Conservation (phyloP, 2,797 vertebrate genomes). For the Acrocephalus scirpaceus region DNA sequence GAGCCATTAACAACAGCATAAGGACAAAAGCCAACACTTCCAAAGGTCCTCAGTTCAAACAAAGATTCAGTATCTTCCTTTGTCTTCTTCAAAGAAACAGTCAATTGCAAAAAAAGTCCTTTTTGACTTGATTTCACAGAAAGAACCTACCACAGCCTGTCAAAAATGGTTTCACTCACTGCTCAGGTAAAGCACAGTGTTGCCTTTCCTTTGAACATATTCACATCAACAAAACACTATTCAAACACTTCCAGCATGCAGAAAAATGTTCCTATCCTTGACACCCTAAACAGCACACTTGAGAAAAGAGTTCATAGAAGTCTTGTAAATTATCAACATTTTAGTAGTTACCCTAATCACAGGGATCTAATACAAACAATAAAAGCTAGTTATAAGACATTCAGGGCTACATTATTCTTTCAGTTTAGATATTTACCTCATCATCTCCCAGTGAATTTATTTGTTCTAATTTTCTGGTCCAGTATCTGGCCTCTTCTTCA, state of each 20-base stretch:
- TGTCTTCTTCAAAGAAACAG: background rate
- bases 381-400: background rate
- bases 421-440: slow-evolving; percentile 79
- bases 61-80: background rate
- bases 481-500: slow-evolving; percentile 95
- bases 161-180: background rate
- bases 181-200: background rate
- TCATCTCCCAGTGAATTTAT: slow-evolving; percentile 88
- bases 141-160: background rate
- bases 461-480: slow-evolving; percentile 91
- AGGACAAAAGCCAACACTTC: background rate
- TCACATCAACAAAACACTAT: background rate
- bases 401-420: background rate
- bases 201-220: background rate
- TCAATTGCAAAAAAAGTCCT: background rate
- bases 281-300: background rate
- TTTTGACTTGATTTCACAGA: background rate
- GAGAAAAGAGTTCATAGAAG: background rate
- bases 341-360: background rate
- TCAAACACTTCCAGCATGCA: background rate
- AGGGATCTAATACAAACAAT: background rate
- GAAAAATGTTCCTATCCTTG: background rate
- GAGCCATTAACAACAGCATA: background rate
- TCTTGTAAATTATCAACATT: background rate
- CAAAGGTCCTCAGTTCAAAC: background rate